Evolutionary conservation across 2,113 vertebrate genomes (phyloP).

Genomic region (Gymnorhina tibicen): DNA sequence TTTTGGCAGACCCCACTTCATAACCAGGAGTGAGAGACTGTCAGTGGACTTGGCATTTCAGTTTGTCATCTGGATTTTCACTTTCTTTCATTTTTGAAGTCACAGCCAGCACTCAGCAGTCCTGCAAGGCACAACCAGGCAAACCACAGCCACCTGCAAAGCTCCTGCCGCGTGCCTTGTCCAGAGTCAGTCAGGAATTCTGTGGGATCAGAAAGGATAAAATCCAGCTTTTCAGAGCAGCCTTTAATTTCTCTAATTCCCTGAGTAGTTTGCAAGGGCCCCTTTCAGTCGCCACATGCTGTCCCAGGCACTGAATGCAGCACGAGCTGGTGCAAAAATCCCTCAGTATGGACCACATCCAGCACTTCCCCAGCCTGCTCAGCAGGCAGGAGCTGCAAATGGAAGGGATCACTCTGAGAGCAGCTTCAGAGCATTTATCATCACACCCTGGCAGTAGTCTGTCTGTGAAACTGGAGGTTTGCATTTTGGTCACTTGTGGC

Average conservation of each 20-base stretch:
- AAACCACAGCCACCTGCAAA: not conserved
- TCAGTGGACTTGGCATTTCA: not conserved
- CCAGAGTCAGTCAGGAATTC: not conserved
- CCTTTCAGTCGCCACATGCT: not conserved
- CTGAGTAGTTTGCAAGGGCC: not conserved
- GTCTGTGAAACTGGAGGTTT: not conserved
- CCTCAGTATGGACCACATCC: accelerated
- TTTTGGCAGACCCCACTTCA: not conserved
- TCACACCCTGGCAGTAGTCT: accelerated
- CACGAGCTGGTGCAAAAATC: not conserved
- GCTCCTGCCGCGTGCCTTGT: not conserved
- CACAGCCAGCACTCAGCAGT: not conserved
- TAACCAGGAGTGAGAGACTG: not conserved
- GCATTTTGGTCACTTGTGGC: not conserved
- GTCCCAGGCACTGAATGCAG: not conserved
- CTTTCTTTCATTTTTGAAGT: not conserved
- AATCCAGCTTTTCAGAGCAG: not conserved
- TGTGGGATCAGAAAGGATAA: not conserved
- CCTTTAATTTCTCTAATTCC: not conserved
- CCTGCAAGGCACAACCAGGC: not conserved
- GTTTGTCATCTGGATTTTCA: not conserved
- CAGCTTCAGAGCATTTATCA: not conserved
- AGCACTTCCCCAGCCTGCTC: not conserved
- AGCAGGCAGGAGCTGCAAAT: not conserved
- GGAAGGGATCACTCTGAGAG: not conserved